Conservation (phyloP, 1,140 invertebrate genomes). For the Gryon sp. region DNA sequence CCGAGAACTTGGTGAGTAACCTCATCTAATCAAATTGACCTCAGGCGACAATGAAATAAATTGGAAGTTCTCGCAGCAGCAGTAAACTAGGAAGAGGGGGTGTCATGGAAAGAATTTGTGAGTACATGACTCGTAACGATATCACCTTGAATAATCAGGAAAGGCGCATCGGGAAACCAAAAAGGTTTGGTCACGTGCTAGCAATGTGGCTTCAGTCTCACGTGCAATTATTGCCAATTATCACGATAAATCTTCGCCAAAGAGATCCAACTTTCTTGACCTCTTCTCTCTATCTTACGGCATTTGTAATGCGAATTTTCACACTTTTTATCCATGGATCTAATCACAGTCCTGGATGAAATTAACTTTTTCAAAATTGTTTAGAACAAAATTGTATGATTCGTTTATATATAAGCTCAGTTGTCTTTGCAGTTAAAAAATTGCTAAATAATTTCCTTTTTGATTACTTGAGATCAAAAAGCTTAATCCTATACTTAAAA, state of each 20-base stretch:
- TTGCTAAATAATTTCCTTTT: too few relatives aligned
- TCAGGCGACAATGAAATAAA: conserved; percentile 59
- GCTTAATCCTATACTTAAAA: too few relatives aligned
- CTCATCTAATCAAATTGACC: conserved; percentile 56
- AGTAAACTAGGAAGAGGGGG: conserved; percentile 38
- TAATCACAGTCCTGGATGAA: too few relatives aligned
- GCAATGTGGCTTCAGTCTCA: conserved; percentile 8
- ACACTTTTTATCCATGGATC: neutral
- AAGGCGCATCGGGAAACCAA: conserved; percentile 38
- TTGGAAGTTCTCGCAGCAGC: conserved; percentile 38
- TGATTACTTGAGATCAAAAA: too few relatives aligned
- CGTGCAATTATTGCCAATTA: conserved; percentile 50
- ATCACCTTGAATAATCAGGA: conserved; percentile 52
- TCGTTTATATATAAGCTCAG: too few relatives aligned
- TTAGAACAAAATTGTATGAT: too few relatives aligned
- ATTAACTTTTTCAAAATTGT: too few relatives aligned
- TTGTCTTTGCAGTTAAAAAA: too few relatives aligned
- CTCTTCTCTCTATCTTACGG: conserved; percentile 20
- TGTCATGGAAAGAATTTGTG: conserved; percentile 42
- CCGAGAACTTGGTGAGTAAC: conserved; percentile 50
- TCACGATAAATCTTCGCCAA: conserved; percentile 31
- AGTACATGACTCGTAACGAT: conserved; percentile 44
- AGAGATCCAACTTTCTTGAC: conserved; percentile 40
- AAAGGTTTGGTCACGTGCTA: conserved; percentile 32
- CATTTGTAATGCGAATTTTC: conserved; percentile 23